Evolutionary conservation across 2,888 invertebrate species (phyloP).

Genomic region (Tiliacea citrago): DNA sequence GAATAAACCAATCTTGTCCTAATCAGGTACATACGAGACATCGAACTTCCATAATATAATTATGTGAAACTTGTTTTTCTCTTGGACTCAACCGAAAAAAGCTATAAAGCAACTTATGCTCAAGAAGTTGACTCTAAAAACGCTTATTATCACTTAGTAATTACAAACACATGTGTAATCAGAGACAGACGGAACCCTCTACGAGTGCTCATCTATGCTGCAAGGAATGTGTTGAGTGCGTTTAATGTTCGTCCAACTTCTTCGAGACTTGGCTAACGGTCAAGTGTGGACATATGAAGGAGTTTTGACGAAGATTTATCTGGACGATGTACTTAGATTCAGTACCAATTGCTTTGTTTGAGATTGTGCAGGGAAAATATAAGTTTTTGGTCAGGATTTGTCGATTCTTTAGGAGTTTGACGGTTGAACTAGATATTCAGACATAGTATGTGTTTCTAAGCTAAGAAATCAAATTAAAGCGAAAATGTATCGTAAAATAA

Average conservation of each 20-base stretch:
- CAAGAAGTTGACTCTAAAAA: slow-evolving; percentile 10
- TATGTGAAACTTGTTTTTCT: background rate
- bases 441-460: background rate
- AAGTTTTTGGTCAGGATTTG: background rate
- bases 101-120: background rate
- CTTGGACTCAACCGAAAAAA: background rate
- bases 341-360: background rate
- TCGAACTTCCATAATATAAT: too few relatives aligned
- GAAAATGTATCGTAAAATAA: background rate
- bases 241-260: slow-evolving; percentile 56
- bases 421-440: background rate
- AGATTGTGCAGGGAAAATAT: background rate
- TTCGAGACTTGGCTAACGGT: slow-evolving; percentile 49
- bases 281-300: slow-evolving; percentile 40
- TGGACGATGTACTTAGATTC: slow-evolving; percentile 40
- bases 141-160: slow-evolving; percentile 53
- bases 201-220: slow-evolving; percentile 31
- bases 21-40: background rate
- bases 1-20: background rate
- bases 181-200: slow-evolving; percentile 63
- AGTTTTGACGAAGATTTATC: slow-evolving; percentile 37
- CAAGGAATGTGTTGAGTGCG: slow-evolving; percentile 50
- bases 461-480: background rate
- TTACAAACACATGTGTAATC: slow-evolving; percentile 71
- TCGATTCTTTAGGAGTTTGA: background rate